phyloP scores from a whole-genome alignment of 2,113 vertebrate genomes.

The Puffinus mauretanicus region DNA sequence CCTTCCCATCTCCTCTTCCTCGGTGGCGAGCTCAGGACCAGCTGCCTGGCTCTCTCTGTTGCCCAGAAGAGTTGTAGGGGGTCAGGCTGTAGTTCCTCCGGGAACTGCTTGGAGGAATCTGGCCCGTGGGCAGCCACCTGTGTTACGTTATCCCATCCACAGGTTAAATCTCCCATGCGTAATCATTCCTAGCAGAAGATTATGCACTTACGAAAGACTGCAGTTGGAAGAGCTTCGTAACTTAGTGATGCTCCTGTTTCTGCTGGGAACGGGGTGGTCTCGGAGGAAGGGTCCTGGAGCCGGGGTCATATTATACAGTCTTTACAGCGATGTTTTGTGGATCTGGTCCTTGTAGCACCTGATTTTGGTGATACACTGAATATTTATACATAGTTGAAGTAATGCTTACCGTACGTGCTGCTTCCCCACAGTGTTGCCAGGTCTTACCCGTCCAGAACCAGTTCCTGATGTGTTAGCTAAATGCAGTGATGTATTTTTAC shows the following conservation, averaged over 20 bases:
- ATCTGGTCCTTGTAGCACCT: neutral
- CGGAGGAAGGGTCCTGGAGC: neutral
- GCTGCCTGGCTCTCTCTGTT: neutral
- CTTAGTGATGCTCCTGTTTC: neutral
- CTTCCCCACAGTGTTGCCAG: neutral
- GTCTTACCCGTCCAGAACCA: neutral
- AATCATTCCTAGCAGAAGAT: neutral
- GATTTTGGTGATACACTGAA: neutral
- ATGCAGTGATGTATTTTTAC: neutral
- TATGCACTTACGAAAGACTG: neutral
- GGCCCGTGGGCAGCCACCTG: neutral
- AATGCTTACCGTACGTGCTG: neutral
- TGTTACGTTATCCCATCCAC: neutral
- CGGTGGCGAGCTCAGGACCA: neutral
- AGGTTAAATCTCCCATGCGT: neutral
- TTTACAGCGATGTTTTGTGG: neutral
- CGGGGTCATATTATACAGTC: rapidly evolving
- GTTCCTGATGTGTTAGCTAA: neutral
- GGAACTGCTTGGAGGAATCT: neutral
- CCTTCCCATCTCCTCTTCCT: neutral
- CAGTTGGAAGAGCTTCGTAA: neutral
- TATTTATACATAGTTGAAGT: neutral
- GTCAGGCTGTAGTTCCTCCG: neutral
- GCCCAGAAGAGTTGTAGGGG: neutral
- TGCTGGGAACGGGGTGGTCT: neutral